Base-by-base conservation (phyloP, 2,888 invertebrate species). In the Mystacides longicornis region DNA sequence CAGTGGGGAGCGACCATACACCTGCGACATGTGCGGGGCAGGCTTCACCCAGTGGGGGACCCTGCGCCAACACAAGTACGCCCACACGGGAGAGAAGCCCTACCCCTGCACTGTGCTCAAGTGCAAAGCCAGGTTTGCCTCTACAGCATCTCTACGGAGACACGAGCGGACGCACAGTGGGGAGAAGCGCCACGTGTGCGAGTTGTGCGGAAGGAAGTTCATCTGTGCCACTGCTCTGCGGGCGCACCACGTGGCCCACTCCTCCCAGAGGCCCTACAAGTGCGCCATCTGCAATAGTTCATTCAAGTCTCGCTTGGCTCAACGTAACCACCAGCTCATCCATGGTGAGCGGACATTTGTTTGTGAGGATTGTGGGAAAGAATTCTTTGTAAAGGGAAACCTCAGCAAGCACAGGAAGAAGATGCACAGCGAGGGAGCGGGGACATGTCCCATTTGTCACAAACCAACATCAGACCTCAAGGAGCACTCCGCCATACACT, bases 371-470 rank as follows among this genome's bases (percentile, higher is more conserved):
- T 77, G 77, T 54, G 75, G 76, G 0, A 67, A 68, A 66, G 72
- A 77, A 19, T 81, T 81, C 60, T 73, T 77, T 9, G 71, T 78
- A 61, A 77, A 79, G 51, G 81, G 80, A 2, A 81, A 80, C 56
- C 65, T 81, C 9, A 77, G 72, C 61, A 73, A 72, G 0, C 81
- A 81, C 56, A 75, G 78, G 31, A 70, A 70, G 57, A 71, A 80
- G 31, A 75, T 77, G 50, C 81, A 81, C 55, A 80, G 81, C 0
- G 80, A 80, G 54, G 71, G 73, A 52, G 80, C 81, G 0, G 81
- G 80, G 0, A 68, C 73, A 3, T 81, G 55, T 20, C 5, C 50
- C 1, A 47, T 53, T 11, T 58, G 58, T 16, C 20, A 23, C 14
- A 52, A 52, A 48, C 43, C 49, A 21, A 46, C 23, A 16, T 49